These are phyloP conservation scores for Chionis minor DNA, from an alignment of 2,113 vertebrate genomes.

Conservation along the genomic window DNA sequence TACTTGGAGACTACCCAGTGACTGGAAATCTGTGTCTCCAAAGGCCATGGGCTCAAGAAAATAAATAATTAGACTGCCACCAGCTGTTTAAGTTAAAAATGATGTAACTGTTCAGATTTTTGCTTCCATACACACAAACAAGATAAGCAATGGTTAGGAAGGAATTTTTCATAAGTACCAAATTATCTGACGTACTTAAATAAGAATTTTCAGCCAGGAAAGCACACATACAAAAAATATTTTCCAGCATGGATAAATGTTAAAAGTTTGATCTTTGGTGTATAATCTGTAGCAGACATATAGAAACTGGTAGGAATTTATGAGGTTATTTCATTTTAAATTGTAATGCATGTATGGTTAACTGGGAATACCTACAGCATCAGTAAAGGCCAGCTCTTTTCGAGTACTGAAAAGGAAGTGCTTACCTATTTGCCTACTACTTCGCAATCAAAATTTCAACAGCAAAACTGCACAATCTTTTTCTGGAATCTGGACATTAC, in stretches of 20 bases:
- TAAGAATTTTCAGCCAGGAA: not conserved
- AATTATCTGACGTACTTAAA: not conserved
- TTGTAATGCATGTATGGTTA: not conserved
- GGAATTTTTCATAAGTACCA: not conserved
- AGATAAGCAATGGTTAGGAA: not conserved
- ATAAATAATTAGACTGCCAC: conserved; percentile 1
- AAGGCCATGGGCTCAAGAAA: not conserved
- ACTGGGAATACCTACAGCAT: not conserved
- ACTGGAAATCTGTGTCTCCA: not conserved
- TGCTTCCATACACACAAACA: not conserved
- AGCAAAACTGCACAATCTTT: not conserved
- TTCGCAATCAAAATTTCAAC: not conserved
- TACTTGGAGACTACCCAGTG: not conserved
- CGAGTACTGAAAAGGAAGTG: not conserved
- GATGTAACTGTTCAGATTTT: conserved; percentile 1
- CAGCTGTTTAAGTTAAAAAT: conserved; percentile 23
- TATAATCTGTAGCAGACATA: not conserved
- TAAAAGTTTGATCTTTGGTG: not conserved
- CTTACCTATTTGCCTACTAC: not conserved
- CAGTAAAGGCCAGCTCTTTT: not conserved
- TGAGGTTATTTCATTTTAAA: not conserved
- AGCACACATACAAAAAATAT: not conserved
- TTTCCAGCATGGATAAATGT: not conserved
- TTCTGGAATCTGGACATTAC: not conserved
- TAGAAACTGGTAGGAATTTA: not conserved